These are phyloP conservation scores for Muntiacus muntjak DNA, from an alignment of 2,113 vertebrate genomes.

Conservation along the genomic window DNA sequence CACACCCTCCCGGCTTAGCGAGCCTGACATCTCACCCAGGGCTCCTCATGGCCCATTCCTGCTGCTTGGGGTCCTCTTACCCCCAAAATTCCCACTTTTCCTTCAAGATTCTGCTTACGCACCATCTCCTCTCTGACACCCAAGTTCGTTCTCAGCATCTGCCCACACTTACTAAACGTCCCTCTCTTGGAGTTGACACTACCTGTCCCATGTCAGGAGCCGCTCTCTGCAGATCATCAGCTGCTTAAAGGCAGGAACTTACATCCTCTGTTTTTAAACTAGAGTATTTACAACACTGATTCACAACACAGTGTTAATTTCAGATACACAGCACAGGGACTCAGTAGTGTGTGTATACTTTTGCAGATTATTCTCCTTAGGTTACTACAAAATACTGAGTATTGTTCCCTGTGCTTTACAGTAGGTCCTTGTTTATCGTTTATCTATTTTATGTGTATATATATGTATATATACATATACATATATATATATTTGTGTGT, in stretches of 20 bases:
- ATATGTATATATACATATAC: not conserved
- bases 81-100: not conserved
- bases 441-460: not conserved
- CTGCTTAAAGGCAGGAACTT: not conserved
- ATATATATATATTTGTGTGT: rapidly evolving
- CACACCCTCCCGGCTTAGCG: not conserved
- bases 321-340: not conserved
- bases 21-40: too few relatives aligned
- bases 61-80: not conserved
- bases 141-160: not conserved
- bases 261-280: not conserved
- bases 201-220: not conserved
- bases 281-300: not conserved
- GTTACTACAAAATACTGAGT: not conserved
- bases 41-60: not conserved
- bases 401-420: not conserved
- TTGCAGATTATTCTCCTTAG: not conserved
- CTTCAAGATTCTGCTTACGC: not conserved
- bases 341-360: not conserved
- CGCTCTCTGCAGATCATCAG: not conserved
- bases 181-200: not conserved
- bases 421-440: not conserved
- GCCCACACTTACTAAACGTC: not conserved
- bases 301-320: not conserved
- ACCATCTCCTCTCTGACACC: not conserved